These are phyloP conservation scores for Daphoenositta chrysoptera DNA, from an alignment of 2,113 vertebrate species.

Conservation along the genomic window DNA sequence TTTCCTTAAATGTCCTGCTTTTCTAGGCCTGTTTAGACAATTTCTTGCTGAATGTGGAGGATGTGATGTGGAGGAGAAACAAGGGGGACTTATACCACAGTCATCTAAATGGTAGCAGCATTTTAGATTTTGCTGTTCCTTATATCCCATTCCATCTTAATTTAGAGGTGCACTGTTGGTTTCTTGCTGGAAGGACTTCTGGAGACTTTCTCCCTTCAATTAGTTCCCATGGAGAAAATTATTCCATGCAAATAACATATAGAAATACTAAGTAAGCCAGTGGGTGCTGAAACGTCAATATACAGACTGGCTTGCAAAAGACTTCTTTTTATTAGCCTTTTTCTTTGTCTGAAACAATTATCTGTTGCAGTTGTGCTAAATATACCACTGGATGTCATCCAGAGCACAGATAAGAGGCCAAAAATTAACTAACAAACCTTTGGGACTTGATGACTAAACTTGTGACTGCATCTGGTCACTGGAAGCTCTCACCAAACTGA, in stretches of 20 bases:
- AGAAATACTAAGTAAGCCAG: background rate
- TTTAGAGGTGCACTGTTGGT: background rate
- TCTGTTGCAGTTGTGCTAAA: background rate
- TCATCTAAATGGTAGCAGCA: background rate
- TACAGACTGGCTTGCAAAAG: background rate
- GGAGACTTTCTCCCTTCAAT: background rate
- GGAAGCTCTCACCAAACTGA: background rate
- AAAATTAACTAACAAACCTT: background rate
- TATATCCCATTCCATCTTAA: background rate
- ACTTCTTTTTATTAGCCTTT: background rate
- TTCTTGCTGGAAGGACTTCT: background rate
- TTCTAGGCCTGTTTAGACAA: background rate
- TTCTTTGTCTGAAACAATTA: background rate
- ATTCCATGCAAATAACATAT: background rate
- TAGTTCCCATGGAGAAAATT: background rate
- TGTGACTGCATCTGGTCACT: background rate
- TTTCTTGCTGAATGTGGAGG: background rate
- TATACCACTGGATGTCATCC: background rate
- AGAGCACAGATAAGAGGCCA: background rate
- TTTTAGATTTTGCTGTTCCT: background rate
- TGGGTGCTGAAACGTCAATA: background rate
- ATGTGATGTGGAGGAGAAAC: background rate
- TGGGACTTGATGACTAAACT: background rate
- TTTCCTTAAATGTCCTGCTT: background rate
- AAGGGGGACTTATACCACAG: background rate